Evolutionary conservation across 2,888 invertebrate genomes (phyloP).

Genomic region (Drosophila pseudotakahashii): DNA sequence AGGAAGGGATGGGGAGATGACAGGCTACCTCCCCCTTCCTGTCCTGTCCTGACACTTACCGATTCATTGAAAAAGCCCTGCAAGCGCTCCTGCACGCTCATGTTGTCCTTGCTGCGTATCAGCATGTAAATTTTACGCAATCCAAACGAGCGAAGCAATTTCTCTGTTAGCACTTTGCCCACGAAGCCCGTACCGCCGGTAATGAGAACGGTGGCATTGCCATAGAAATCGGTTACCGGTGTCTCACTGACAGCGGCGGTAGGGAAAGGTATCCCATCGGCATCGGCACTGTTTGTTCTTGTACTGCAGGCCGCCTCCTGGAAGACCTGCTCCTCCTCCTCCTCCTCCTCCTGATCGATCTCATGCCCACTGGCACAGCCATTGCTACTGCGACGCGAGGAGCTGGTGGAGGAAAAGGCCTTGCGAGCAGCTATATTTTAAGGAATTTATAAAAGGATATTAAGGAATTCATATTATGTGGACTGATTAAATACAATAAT

Average conservation of each 20-base stretch:
- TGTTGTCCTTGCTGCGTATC: conserved; percentile 83
- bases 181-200: conserved; percentile 84
- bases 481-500: no score
- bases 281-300: conserved; percentile 37
- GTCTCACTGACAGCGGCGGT: conserved; percentile 47
- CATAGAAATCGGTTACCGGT: conserved; percentile 82
- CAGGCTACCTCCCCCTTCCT: conserved; percentile 23
- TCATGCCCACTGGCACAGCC: conserved; percentile 33
- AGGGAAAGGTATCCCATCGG: conserved; percentile 11
- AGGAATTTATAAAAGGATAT: no score
- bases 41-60: conserved; percentile 64
- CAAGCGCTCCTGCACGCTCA: conserved; percentile 81
- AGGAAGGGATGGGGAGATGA: conserved; percentile 3
- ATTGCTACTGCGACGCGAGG: conserved; percentile 58
- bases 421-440: conserved; percentile 46
- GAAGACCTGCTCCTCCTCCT: conserved; percentile 22
- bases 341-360: conserved; percentile 28
- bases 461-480: not conserved
- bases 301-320: conserved; percentile 21
- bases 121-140: conserved; percentile 83
- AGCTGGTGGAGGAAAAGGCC: conserved; percentile 68
- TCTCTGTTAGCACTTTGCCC: conserved; percentile 84
- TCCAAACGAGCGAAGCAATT: conserved; percentile 82
- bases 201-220: conserved; percentile 83
- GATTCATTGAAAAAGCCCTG: conserved; percentile 82